Evolutionary conservation across 2,888 invertebrate genomes (phyloP), one percentile per base, ranked within the genome.

Genomic region (Cataglyphis livida): DNA sequence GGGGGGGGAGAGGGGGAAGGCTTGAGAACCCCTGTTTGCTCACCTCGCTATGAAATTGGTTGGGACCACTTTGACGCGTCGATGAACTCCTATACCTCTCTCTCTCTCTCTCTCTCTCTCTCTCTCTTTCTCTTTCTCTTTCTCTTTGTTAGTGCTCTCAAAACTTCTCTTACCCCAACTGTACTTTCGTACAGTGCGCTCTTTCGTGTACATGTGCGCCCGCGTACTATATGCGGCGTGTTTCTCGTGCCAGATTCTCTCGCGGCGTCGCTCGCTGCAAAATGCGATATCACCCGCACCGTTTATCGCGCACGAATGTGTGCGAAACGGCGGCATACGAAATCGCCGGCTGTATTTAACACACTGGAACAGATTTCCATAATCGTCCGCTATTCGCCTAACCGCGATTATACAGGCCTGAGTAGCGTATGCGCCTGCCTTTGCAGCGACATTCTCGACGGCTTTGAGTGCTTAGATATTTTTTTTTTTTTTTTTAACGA

Each of bases 31-130:
- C 75, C 91, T 89, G 88, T 90, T 91, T 92, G 92, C 91, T 92
- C 91, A 91, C 87, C 89, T 91, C 87, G 85, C 89, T 92, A 91
- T 92, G 92, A 92, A 92, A 92, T 92, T 92, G 91, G 90, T 87
- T 86, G 89, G 88, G 88, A 88, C 88, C 91, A 92, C 91, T 92
- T 92, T 92, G 92, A 92, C 92, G 92, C 92, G 90, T 89, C 91
- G 92, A 92, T 90, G 91, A 91, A 89, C 90, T 87, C 84, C 89
- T 88, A 88, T 91, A 84, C 79, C 85, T 78, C 41, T 78, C 78
- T 78, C 76, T 54, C 75, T 41, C 48, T 28, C 86, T 78, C 32
- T 68, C 68, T 76, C 76, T 41, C 76, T 28, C 85, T 66, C 41
- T 78, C 76, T 25, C 25, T 25, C 25, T 25, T 1, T 25, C 25